Conservation (phyloP, 2,888 invertebrate species). For the Napeogenes sylphis region DNA sequence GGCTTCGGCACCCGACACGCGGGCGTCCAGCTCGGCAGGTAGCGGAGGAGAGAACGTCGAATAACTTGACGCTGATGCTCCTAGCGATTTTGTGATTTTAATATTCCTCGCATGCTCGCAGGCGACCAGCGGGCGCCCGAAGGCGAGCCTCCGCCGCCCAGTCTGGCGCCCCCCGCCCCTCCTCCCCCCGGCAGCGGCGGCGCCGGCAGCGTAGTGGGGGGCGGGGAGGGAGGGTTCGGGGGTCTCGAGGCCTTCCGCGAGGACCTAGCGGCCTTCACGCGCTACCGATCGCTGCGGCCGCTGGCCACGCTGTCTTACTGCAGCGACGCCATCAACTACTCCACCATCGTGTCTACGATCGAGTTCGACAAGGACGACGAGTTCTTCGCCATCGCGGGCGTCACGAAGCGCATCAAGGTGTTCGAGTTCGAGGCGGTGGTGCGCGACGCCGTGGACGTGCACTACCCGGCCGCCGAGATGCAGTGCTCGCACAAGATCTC, state of each 20-base stretch:
- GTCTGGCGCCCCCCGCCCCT: conserved; percentile 60
- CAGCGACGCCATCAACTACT: conserved; percentile 91
- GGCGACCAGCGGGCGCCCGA: conserved; percentile 38
- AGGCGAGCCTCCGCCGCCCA: conserved; percentile 58
- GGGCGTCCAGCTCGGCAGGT: conserved; percentile 49
- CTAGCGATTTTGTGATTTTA: no score
- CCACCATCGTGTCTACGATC: conserved; percentile 92
- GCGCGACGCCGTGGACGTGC: conserved; percentile 91
- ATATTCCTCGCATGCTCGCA: conserved; percentile 7
- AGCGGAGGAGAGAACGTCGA: no score
- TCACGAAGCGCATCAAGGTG: conserved; percentile 95
- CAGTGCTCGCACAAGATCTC: conserved; percentile 94
- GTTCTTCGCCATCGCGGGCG: conserved; percentile 96
- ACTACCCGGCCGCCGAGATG: conserved; percentile 95
- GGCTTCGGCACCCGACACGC: conserved; percentile 28
- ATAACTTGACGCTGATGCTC: no score
- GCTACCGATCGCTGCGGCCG: conserved; percentile 83
- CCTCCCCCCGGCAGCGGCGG: conserved; percentile 56
- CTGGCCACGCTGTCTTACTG: conserved; percentile 94
- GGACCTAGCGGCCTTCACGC: conserved; percentile 90
- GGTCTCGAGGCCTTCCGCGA: conserved; percentile 88
- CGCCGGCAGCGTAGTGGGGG: conserved; percentile 26
- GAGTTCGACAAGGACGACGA: conserved; percentile 98
- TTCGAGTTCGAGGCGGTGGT: conserved; percentile 93
- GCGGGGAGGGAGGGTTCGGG: conserved; percentile 39